phyloP scores from a whole-genome alignment of 2,797 vertebrate genomes.

The Pagetopsis macropterus region DNA sequence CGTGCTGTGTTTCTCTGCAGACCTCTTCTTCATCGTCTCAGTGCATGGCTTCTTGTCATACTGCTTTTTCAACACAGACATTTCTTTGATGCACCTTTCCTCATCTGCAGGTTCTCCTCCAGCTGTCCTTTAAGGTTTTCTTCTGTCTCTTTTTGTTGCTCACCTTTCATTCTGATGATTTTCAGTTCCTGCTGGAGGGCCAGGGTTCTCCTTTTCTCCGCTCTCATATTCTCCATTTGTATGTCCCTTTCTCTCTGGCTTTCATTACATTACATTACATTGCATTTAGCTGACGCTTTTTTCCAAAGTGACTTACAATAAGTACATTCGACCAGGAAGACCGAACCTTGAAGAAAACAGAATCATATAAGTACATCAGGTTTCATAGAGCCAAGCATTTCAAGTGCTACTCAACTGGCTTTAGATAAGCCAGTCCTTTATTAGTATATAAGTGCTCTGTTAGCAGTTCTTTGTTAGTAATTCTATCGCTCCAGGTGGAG shows the following conservation, averaged over 20 bases:
- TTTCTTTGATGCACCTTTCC: slow-evolving; percentile 18
- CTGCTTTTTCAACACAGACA: slow-evolving; percentile 14
- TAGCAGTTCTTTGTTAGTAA: too few relatives aligned
- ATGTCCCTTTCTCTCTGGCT: slow-evolving; percentile 51
- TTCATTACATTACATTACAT: too few relatives aligned
- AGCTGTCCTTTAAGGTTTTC: slow-evolving; percentile 48
- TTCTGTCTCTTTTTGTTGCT: slow-evolving; percentile 40
- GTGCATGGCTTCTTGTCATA: slow-evolving; percentile 16
- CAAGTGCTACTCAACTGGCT: too few relatives aligned
- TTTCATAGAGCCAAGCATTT: too few relatives aligned
- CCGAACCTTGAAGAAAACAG: too few relatives aligned
- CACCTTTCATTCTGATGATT: slow-evolving; percentile 35
- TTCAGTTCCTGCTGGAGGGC: slow-evolving; percentile 55
- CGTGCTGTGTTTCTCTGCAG: slow-evolving; percentile 18
- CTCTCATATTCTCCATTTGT: slow-evolving; percentile 59
- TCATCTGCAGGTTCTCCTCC: slow-evolving; percentile 35
- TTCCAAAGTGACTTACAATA: too few relatives aligned
- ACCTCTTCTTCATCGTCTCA: not conserved
- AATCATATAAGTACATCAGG: too few relatives aligned
- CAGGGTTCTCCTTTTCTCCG: slow-evolving; percentile 44
- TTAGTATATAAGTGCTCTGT: too few relatives aligned
- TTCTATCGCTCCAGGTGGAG: too few relatives aligned
- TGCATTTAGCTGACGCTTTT: too few relatives aligned
- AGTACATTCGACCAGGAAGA: too few relatives aligned
- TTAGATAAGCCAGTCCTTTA: too few relatives aligned